Percentiles rank a stretch among this genome's conserved stretches.
Evolutionary conservation across 2,113 vertebrate species (phyloP).

Genomic region (Condylura cristata): DNA sequence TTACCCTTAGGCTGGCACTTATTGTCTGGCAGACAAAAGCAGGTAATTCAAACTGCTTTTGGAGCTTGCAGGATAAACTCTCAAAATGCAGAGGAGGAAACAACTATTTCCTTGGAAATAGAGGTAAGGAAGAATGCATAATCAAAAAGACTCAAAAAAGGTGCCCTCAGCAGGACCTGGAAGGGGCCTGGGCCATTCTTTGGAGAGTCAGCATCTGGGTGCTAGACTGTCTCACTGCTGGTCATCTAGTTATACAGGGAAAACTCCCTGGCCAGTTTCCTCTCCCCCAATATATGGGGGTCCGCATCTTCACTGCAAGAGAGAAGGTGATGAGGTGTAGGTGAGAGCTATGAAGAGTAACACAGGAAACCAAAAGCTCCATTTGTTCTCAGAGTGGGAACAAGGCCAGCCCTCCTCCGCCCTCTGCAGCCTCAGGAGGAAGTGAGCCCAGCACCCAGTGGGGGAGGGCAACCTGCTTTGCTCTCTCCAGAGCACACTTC

Average conservation of each 20-base stretch:
- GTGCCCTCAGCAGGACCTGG: background rate
- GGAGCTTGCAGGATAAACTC: background rate
- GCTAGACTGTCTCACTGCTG: background rate
- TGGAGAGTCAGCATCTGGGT: background rate
- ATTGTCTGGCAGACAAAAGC: background rate
- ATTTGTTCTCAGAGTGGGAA: slow-evolving; percentile 60
- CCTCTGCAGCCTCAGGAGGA: slow-evolving; percentile 50
- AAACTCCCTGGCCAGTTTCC: background rate
- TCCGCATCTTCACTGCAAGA: background rate
- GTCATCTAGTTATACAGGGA: background rate
- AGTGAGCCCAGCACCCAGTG: slow-evolving; percentile 51
- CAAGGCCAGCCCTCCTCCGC: background rate
- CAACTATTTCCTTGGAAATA: background rate
- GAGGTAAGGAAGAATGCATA: background rate
- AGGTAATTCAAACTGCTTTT: background rate
- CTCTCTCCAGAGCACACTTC: background rate
- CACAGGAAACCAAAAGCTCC: slow-evolving; percentile 57
- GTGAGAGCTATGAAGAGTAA: background rate
- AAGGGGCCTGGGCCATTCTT: background rate
- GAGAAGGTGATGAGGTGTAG: background rate
- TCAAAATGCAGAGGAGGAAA: slow-evolving; percentile 20
- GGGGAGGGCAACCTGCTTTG: slow-evolving; percentile 30
- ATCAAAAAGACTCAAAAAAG: background rate
- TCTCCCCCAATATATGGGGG: background rate
- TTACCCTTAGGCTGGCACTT: background rate